phyloP scores from a whole-genome alignment of 2,113 vertebrate species.

The Aviceda subcristata region DNA sequence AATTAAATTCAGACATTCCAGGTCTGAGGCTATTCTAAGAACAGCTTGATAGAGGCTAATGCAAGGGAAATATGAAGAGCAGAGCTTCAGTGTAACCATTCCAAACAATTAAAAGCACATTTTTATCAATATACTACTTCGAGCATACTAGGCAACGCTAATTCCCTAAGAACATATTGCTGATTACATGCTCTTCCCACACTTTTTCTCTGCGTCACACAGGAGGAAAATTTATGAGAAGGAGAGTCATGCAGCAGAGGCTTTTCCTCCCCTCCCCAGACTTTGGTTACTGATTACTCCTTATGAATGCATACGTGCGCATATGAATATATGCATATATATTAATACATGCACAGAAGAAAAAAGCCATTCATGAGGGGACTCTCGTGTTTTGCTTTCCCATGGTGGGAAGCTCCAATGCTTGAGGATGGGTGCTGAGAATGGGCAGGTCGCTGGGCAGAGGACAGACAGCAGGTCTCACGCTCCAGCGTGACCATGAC shows the following conservation, averaged over 20 bases:
- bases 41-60: not conserved
- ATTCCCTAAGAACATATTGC: not conserved
- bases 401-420: not conserved
- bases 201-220: not conserved
- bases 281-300: not conserved
- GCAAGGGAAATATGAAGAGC: not conserved
- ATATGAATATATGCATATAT: not conserved
- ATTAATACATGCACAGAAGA: not conserved
- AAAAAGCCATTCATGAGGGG: not conserved
- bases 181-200: not conserved
- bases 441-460: fast-evolving
- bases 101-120: conserved; percentile 1
- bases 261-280: not conserved
- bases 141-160: not conserved
- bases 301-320: not conserved
- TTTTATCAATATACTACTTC: not conserved
- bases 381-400: not conserved
- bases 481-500: not conserved
- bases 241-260: not conserved
- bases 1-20: not conserved
- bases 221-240: not conserved
- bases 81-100: not conserved
- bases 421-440: fast-evolving
- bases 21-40: not conserved
- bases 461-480: not conserved